These are phyloP conservation scores for Pecten maximus DNA, from an alignment of 2,888 invertebrate genomes.

Conservation along the genomic window DNA sequence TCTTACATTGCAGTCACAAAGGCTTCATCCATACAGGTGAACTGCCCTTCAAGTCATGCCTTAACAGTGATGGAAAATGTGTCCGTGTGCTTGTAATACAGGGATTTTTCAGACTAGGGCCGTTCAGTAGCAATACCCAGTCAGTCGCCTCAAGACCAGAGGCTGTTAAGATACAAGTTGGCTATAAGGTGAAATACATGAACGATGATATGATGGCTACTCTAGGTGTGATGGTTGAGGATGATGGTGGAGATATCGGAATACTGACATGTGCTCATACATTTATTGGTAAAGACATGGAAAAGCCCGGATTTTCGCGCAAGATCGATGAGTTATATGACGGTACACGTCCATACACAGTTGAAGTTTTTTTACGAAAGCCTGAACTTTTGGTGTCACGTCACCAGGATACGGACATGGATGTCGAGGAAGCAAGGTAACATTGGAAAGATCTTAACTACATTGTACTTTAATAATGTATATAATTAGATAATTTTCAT, in stretches of 20 bases:
- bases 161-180: not conserved
- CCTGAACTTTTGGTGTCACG: not conserved
- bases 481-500: no score
- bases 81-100: not conserved
- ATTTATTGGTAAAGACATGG: not conserved
- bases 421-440: no score
- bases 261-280: not conserved
- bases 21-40: not conserved
- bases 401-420: not conserved
- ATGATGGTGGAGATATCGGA: not conserved
- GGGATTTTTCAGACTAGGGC: not conserved
- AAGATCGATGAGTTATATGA: not conserved
- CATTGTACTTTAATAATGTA: no score
- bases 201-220: not conserved
- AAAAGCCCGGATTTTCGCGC: not conserved
- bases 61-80: not conserved
- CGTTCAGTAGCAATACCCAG: not conserved
- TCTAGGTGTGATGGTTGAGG: not conserved
- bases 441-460: no score
- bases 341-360: not conserved
- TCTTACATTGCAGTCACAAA: not conserved
- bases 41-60: not conserved
- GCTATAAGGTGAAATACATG: not conserved
- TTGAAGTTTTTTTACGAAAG: conserved; percentile 3
- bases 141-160: not conserved